A percentile compares a stretch with the other conserved stretches of the same genome.
Conservation (phyloP, 2,797 vertebrate species). For the Macropodus opercularis region DNA sequence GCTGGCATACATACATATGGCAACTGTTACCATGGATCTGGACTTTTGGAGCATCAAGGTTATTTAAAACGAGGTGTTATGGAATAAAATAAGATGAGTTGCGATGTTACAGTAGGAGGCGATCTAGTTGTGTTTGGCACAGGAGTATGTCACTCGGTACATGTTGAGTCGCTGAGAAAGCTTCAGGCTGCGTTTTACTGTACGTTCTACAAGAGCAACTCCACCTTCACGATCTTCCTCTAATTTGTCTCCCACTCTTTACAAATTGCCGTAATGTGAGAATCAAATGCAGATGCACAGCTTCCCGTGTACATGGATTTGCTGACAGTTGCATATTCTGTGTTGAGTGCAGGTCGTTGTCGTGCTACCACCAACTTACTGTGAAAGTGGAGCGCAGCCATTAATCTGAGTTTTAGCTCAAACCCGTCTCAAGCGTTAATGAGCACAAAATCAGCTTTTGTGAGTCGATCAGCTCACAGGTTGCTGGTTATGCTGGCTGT, state of each 20-base stretch:
- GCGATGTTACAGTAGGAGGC: background rate
- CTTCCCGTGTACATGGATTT: background rate
- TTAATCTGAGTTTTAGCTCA: no score
- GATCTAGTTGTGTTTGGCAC: slow-evolving; percentile 10
- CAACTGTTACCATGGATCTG: no score
- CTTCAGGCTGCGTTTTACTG: background rate
- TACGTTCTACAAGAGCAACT: slow-evolving; percentile 2
- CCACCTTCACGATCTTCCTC: background rate
- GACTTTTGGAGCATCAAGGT: no score
- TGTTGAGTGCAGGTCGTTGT: background rate
- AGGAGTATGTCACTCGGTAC: slow-evolving; percentile 15
- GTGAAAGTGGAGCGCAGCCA: no score
- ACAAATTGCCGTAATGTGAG: background rate
- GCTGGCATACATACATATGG: no score
- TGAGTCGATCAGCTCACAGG: background rate
- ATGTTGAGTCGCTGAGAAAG: slow-evolving; percentile 4
- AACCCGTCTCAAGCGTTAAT: no score
- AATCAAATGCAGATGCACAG: background rate
- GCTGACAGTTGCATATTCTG: background rate
- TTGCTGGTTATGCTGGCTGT: background rate
- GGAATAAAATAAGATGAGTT: slow-evolving; percentile 30
- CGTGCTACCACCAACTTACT: no score
- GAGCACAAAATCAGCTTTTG: background rate
- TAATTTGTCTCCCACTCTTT: background rate
- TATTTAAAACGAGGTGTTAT: slow-evolving; percentile 23